Evolutionary conservation across 2,113 vertebrate species (phyloP).

Genomic region (Xenopus tropicalis): DNA sequence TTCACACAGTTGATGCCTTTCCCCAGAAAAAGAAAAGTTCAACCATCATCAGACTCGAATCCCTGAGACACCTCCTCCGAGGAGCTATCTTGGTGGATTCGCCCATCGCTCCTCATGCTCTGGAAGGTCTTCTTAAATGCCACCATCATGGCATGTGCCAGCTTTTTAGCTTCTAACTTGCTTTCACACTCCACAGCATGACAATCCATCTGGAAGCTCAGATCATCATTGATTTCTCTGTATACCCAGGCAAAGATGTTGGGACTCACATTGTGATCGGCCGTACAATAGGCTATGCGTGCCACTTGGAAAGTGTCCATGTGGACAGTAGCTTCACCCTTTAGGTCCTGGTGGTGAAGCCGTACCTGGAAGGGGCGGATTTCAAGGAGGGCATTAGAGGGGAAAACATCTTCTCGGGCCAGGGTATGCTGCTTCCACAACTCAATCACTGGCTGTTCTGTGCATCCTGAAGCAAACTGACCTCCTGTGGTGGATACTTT

Average conservation of each 20-base stretch:
- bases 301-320: slow-evolving; percentile 99
- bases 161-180: slow-evolving; percentile 96
- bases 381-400: slow-evolving; percentile 81
- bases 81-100: slow-evolving; percentile 89
- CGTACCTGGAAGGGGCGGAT: slow-evolving; percentile 97
- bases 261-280: slow-evolving; percentile 88
- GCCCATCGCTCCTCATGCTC: slow-evolving; percentile 94
- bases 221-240: slow-evolving; percentile 96
- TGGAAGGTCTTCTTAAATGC: slow-evolving; percentile 98
- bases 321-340: slow-evolving; percentile 80
- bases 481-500: slow-evolving; percentile 89
- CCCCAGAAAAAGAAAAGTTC: slow-evolving; percentile 53
- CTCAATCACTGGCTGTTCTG: slow-evolving; percentile 89
- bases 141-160: slow-evolving; percentile 98
- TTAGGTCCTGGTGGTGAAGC: slow-evolving; percentile 88
- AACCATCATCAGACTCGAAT: slow-evolving; percentile 84
- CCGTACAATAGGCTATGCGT: slow-evolving; percentile 97
- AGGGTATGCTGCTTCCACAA: slow-evolving; percentile 80
- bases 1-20: slow-evolving; percentile 62
- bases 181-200: slow-evolving; percentile 94
- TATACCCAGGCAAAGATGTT: slow-evolving; percentile 98
- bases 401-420: slow-evolving; percentile 66
- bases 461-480: slow-evolving; percentile 93
- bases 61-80: slow-evolving; percentile 86
- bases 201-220: slow-evolving; percentile 99